Evolutionary conservation across 2,797 vertebrate species (phyloP), one percentile per base, ranked within the genome.

Genomic region (Lithobates pipiens): DNA sequence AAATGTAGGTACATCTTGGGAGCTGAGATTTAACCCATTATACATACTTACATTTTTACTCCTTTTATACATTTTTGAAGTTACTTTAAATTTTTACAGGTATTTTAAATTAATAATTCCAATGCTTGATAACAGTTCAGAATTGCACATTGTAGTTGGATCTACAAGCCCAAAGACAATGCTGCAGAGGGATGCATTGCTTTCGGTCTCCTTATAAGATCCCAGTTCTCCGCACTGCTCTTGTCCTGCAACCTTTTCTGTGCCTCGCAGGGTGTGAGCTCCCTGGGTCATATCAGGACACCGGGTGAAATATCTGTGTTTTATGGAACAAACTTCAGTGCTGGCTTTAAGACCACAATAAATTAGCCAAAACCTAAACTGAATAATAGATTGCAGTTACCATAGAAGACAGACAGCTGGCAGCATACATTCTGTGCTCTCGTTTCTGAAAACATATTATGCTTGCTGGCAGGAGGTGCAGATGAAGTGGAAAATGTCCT

Each of bases 361-460:
- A 87, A 87, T 84, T 83, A 87, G 76, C 86, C 86, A 87, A 78
- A 83, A 79, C 70, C 32, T 79, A 67, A 79, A 84, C 76, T 80
- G 81, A 87, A 87, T 83, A 83, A 87, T 87, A 86, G 85, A 75
- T 80, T 69, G 77, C 76, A 83, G 76, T 87, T 79, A 79, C 81
- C 81, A 83, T 79, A 87, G 68, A 83, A 87, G 76, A 87, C 81
- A 87, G 86, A 80, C 86, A 77, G 76, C 67, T 87, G 86, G 86
- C 81, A 84, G 74, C 70, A 78, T 73, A 42, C 79, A 71, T 79
- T 65, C 42, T 72, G 57, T 27, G 71, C 80, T 86, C 54, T 86
- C 42, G 57, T 32, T 86, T 73, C 75, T 86, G 69, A 86, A 82
- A 82, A 86, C 80, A 82, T 36, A 82, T 86, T 86, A 72, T 86